Conservation (phyloP, 1,140 invertebrate species). For the Cephus cinctus region DNA sequence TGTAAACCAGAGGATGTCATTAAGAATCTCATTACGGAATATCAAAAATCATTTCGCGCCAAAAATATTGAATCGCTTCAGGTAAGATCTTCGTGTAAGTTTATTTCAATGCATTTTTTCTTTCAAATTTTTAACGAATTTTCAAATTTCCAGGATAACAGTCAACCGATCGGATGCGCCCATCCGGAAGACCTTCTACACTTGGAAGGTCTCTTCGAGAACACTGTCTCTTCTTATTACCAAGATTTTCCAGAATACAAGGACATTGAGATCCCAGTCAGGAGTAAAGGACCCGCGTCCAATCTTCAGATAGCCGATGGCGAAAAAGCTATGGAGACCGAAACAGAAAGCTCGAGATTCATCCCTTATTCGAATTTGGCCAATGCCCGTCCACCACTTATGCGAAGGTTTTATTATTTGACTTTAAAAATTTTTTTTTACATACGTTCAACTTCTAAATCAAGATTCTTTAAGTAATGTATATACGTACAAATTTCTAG, state of each 20-base stretch:
- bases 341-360: conserved; percentile 14
- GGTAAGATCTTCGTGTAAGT: background rate
- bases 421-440: background rate
- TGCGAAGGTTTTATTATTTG: conserved; percentile 19
- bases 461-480: too few relatives aligned
- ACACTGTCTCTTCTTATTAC: conserved; percentile 1
- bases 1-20: conserved; percentile 15
- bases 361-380: conserved; percentile 10
- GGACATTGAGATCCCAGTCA: conserved; percentile 12
- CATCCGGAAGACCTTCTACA: conserved; percentile 12
- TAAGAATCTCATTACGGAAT: conserved; percentile 39
- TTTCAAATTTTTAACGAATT: background rate
- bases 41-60: conserved; percentile 39
- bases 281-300: background rate
- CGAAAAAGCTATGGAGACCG: conserved; percentile 24
- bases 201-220: conserved; percentile 7
- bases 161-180: conserved; percentile 15
- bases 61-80: conserved; percentile 14
- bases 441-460: too few relatives aligned
- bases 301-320: background rate
- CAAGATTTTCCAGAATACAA: conserved; percentile 17
- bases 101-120: background rate
- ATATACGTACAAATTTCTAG: conserved; percentile 19
- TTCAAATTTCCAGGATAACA: conserved; percentile 26
- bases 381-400: conserved; percentile 13